Evolutionary conservation across 2,113 vertebrate species (phyloP).

Genomic region (Apteryx mantelli): DNA sequence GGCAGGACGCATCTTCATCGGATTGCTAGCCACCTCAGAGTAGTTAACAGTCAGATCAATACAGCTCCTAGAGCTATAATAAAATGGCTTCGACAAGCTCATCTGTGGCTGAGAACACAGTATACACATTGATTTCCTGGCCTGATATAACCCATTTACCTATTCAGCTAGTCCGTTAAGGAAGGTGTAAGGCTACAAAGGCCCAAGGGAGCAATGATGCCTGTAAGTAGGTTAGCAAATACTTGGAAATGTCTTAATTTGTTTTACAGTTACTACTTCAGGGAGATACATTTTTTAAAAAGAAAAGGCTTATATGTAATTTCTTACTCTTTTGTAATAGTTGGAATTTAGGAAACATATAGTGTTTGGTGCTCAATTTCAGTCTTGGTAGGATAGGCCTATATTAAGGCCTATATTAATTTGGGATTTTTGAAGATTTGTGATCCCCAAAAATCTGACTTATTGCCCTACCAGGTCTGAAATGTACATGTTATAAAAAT

Average conservation of each 20-base stretch:
- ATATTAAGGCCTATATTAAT: neutral
- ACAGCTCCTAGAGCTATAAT: constrained; percentile 83
- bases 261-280: constrained; percentile 66
- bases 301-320: neutral
- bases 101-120: constrained; percentile 81
- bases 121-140: constrained; percentile 87
- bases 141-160: constrained; percentile 86
- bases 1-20: constrained; percentile 78
- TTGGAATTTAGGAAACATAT: neutral
- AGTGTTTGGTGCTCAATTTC: neutral
- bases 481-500: neutral
- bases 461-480: neutral
- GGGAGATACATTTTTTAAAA: constrained; percentile 37
- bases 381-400: neutral
- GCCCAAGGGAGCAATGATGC: constrained; percentile 83
- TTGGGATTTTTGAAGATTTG: neutral
- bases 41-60: constrained; percentile 84
- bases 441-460: neutral
- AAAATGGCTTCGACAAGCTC: constrained; percentile 84
- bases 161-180: constrained; percentile 84
- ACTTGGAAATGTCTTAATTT: constrained; percentile 85
- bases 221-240: constrained; percentile 81
- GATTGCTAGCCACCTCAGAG: constrained; percentile 80
- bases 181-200: constrained; percentile 81
- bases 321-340: neutral